A percentile compares a stretch with the other conserved stretches of the same genome.
These are phyloP conservation scores for Chrysochloris asiatica DNA, from an alignment of 2,113 vertebrate genomes.

Conservation along the genomic window DNA sequence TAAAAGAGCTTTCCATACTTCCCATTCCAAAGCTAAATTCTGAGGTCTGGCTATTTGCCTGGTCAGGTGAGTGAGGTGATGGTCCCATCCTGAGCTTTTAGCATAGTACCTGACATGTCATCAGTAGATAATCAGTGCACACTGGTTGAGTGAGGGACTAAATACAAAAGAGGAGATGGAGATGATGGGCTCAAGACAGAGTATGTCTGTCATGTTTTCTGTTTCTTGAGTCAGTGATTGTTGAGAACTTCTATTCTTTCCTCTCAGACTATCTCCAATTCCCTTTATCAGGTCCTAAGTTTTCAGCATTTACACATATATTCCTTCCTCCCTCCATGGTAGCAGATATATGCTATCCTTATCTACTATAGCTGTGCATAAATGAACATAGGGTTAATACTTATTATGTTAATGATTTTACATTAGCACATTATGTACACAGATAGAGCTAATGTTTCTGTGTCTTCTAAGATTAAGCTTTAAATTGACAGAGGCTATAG, in stretches of 20 bases:
- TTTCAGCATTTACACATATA: background rate
- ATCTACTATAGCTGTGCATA: background rate
- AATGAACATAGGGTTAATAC: background rate
- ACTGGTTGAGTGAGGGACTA: background rate
- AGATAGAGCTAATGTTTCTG: background rate
- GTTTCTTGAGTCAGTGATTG: background rate
- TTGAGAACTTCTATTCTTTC: background rate
- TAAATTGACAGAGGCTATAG: background rate
- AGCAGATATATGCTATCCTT: background rate
- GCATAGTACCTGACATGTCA: background rate
- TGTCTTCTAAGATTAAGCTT: background rate
- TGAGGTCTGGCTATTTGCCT: background rate
- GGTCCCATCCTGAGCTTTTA: background rate
- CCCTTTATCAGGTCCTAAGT: background rate
- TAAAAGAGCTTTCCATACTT: background rate
- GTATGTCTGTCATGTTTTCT: background rate
- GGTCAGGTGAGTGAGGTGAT: background rate
- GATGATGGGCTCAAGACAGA: background rate
- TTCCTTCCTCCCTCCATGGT: background rate
- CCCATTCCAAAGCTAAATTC: background rate
- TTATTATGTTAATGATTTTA: background rate
- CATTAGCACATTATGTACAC: background rate
- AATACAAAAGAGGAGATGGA: background rate
- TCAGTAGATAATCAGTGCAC: background rate
- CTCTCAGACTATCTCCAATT: background rate